These are phyloP conservation scores for Eueremaeus valkanovi DNA, from an alignment of 2,888 invertebrate species.

Conservation along the genomic window DNA sequence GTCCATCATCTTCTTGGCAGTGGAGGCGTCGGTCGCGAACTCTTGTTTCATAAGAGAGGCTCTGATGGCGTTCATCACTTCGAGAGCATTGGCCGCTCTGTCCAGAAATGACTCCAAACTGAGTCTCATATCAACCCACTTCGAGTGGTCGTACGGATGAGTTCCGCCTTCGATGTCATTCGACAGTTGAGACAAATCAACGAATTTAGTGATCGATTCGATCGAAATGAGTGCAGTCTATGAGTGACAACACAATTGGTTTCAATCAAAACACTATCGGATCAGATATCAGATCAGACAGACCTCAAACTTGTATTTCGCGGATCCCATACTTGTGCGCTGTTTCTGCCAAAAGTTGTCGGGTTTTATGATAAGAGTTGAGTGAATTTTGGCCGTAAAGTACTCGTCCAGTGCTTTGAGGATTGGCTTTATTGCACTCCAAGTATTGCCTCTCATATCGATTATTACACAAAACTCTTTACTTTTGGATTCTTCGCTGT, in stretches of 20 bases:
- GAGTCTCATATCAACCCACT: conserved; percentile 92
- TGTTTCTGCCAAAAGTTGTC: conserved; percentile 99
- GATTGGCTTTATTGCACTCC: conserved; percentile 95
- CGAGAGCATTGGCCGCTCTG: conserved; percentile 89
- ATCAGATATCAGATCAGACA: conserved; percentile 47
- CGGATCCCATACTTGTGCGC: conserved; percentile 90
- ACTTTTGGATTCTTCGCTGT: conserved; percentile 76
- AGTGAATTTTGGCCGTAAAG: conserved; percentile 80
- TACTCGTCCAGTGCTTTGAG: conserved; percentile 91
- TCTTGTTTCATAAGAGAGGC: conserved; percentile 89
- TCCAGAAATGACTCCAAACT: conserved; percentile 50
- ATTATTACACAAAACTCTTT: conserved; percentile 92
- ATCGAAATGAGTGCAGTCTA: conserved; percentile 94
- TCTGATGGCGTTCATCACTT: conserved; percentile 84
- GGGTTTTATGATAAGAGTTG: conserved; percentile 94
- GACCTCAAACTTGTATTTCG: conserved; percentile 99
- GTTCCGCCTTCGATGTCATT: conserved; percentile 84
- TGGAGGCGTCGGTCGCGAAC: conserved; percentile 88
- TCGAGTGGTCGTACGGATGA: conserved; percentile 88
- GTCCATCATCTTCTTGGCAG: conserved; percentile 86
- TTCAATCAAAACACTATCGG: conserved; percentile 26
- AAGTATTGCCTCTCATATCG: conserved; percentile 90
- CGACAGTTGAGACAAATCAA: conserved; percentile 88
- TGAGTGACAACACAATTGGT: conserved; percentile 51
- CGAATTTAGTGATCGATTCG: conserved; percentile 86